Conservation (phyloP, 2,888 invertebrate genomes). For the Apamea crenata region DNA sequence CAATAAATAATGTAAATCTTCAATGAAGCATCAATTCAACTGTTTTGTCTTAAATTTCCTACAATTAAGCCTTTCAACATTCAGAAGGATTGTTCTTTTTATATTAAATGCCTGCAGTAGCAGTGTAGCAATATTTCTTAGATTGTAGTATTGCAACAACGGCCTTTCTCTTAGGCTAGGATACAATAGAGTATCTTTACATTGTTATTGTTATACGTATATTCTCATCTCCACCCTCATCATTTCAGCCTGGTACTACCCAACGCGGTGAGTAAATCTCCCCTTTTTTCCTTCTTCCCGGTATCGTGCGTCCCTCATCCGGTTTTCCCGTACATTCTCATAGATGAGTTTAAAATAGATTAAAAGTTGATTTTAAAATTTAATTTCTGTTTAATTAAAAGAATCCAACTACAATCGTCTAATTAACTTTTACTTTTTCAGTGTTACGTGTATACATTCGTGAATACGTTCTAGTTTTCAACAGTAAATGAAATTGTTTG, state of each 20-base stretch:
- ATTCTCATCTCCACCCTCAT: not conserved
- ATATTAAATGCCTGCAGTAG: not conserved
- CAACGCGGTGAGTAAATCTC: too few species aligned
- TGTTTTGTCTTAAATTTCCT: not conserved
- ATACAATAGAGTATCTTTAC: too few species aligned
- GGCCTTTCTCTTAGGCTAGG: not conserved
- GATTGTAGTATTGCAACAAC: not conserved
- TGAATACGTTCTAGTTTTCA: conserved; percentile 46
- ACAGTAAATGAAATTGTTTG: conserved; percentile 37
- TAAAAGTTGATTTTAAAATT: not conserved
- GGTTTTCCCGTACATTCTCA: not conserved
- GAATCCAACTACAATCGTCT: conserved; percentile 2
- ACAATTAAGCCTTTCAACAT: not conserved
- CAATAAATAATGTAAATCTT: not conserved
- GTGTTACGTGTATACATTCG: conserved; percentile 24
- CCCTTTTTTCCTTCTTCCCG: too few species aligned
- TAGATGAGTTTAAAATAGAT: not conserved
- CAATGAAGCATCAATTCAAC: not conserved
- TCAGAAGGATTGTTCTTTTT: not conserved
- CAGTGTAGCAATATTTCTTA: not conserved
- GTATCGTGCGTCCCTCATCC: too few species aligned
- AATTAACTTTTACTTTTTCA: conserved; percentile 12
- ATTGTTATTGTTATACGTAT: not conserved
- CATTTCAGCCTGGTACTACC: too few species aligned
- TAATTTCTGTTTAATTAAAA: not conserved